Percentiles rank a stretch among this genome's conserved stretches.
Conservation (phyloP, 2,888 invertebrate genomes). For the Chymomyza procnemis region DNA sequence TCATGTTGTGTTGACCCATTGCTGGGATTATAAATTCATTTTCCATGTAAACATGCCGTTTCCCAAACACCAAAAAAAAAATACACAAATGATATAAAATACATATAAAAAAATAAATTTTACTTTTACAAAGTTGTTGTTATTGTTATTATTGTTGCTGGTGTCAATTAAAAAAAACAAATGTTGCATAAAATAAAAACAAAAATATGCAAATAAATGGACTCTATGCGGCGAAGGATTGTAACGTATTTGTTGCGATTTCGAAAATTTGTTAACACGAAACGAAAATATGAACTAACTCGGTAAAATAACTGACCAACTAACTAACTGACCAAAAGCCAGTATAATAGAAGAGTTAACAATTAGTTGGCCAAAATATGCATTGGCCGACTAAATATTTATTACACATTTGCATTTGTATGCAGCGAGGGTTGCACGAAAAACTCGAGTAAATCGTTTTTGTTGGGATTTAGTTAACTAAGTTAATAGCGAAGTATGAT, state of each 20-base stretch:
- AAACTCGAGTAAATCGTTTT: no score
- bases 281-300: neutral
- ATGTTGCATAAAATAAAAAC: neutral
- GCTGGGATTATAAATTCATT: conserved; percentile 57
- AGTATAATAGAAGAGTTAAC: neutral
- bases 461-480: no score
- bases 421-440: neutral
- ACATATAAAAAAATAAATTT: neutral
- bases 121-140: neutral
- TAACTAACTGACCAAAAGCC: neutral
- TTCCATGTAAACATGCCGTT: conserved; percentile 44
- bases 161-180: neutral
- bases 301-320: neutral
- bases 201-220: neutral
- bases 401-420: neutral
- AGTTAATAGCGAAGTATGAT: no score
- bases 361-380: neutral
- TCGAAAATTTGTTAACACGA: neutral
- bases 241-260: neutral
- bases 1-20: conserved; percentile 35
- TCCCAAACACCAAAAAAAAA: neutral
- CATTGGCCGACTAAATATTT: neutral
- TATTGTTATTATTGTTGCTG: neutral
- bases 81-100: neutral
- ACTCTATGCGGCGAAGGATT: neutral